Conservation (phyloP, 2,797 vertebrate species). For the Fistularia commersonii region DNA sequence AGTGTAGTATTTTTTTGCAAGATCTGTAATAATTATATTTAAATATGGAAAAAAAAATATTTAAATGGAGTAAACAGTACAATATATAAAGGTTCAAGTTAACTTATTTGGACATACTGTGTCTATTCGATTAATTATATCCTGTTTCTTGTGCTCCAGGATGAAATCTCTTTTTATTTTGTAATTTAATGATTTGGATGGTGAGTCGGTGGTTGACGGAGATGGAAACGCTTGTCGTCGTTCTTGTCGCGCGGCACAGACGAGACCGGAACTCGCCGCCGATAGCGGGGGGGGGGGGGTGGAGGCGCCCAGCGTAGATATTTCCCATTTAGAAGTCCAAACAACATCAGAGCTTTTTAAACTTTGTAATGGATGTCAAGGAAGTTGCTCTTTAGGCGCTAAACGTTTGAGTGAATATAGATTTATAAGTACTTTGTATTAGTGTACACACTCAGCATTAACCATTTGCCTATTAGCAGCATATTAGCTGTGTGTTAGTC, state of each 20-base stretch:
- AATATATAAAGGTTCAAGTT: constrained; percentile 68
- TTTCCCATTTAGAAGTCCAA: too few relatives aligned
- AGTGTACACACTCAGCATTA: too few relatives aligned
- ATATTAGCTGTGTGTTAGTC: too few relatives aligned
- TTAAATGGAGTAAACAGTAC: constrained; percentile 70
- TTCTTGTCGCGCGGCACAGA: too few relatives aligned
- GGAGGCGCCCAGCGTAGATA: too few relatives aligned
- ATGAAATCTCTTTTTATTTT: constrained; percentile 54
- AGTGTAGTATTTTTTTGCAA: constrained; percentile 68
- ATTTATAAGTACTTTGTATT: too few relatives aligned
- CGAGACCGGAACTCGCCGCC: constrained; percentile 41
- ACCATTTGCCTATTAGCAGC: too few relatives aligned
- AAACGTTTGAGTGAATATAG: too few relatives aligned
- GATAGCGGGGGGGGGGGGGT: too few relatives aligned
- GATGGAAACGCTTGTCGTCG: not conserved
- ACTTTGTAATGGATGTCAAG: too few relatives aligned
- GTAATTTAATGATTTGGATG: constrained; percentile 50
- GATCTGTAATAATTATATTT: constrained; percentile 71
- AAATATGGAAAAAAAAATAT: constrained; percentile 65
- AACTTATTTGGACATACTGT: constrained; percentile 73
- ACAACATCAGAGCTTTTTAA: too few relatives aligned
- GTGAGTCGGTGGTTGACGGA: constrained; percentile 25
- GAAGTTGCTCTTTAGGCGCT: too few relatives aligned
- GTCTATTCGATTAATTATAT: constrained; percentile 57
- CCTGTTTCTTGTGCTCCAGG: constrained; percentile 51